Evolutionary conservation across 2,888 invertebrate genomes (phyloP), one percentile per base, ranked within the genome.

Genomic region (Sthenelais limicola): DNA sequence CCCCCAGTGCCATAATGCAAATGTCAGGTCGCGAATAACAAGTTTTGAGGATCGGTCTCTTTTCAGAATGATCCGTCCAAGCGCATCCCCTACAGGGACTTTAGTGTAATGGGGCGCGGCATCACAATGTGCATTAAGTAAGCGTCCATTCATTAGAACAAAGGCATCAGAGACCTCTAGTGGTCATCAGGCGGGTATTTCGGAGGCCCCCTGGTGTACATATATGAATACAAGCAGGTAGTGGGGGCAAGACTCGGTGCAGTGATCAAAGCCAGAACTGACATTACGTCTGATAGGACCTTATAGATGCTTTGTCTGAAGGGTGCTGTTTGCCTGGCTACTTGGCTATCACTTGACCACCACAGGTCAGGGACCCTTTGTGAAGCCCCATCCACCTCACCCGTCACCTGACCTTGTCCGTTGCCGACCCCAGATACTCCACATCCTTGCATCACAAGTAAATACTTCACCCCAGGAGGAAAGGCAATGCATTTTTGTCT

Each of bases 71-170:
- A 5, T n/a, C 51, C 7, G 7, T n/a, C 51, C 9, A n/a, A 5
- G 51, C n/a, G 9, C 3, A 52, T 32, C 18, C 28, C 62, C 62
- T 4, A 7, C n/a, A 62, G 38, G 38, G 62, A 12, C 58, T 35
- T 26, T n/a, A 35, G n/a, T 18, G 62, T 62, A 62, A 62, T 62
- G 62, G 62, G 9, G 15, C 18, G 35, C n/a, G 24, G 62, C 21
- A 35, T 62, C 62, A 62, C 62, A 62, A 62, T 62, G 62, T 62
- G 43, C 62, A 62, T 62, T 62, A 62, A 62, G 62, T 62, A 62
- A 62, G 62, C 62, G 62, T 24, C 38, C 62, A 62, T 33, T 62
- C 38, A 62, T 62, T 62, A 62, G 62, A 62, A 62, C 62, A 62
- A 62, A 62, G 62, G 32, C 56, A 18, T 18, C 33, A n/a, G 18